Percentiles rank a stretch among this genome's conserved stretches.
Evolutionary conservation across 1,140 invertebrate genomes (phyloP).

Genomic region (Drosophila takahashii): DNA sequence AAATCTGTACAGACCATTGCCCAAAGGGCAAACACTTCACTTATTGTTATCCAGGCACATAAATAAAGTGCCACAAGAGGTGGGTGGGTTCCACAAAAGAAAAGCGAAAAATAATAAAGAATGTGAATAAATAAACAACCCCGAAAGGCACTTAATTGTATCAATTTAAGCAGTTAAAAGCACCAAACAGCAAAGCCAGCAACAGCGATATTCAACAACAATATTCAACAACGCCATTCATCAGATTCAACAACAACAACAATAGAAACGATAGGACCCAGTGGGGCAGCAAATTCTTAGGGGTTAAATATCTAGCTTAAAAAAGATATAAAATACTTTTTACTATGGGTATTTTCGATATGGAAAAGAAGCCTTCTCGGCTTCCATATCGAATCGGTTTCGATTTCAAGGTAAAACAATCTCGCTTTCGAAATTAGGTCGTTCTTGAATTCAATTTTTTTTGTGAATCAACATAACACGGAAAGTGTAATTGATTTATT

Average conservation of each 20-base stretch:
- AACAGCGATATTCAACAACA: constrained; percentile 4
- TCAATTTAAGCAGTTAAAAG: constrained; percentile 72
- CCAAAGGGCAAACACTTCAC: constrained; percentile 64
- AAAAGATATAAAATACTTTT: no score
- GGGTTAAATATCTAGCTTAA: background rate
- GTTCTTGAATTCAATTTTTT: no score
- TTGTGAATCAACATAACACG: no score
- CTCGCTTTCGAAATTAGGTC: no score
- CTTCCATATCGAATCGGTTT: no score
- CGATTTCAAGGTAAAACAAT: no score
- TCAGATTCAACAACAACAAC: constrained; percentile 22
- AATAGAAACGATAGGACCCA: background rate
- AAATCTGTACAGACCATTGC: constrained; percentile 43
- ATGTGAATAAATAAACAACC: constrained; percentile 63
- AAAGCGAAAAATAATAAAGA: constrained; percentile 37
- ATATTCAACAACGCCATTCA: constrained; percentile 27
- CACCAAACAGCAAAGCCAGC: constrained; percentile 26
- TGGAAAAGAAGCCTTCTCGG: no score
- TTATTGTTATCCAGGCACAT: constrained; percentile 69
- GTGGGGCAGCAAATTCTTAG: background rate
- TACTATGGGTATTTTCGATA: no score
- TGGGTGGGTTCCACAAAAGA: constrained; percentile 1
- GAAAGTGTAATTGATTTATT: no score
- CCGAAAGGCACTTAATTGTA: constrained; percentile 76
- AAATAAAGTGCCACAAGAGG: constrained; percentile 51